Percentiles rank a stretch among this genome's conserved stretches.
Conservation (phyloP, 1,140 invertebrate species). For the Mercenaria mercenaria region DNA sequence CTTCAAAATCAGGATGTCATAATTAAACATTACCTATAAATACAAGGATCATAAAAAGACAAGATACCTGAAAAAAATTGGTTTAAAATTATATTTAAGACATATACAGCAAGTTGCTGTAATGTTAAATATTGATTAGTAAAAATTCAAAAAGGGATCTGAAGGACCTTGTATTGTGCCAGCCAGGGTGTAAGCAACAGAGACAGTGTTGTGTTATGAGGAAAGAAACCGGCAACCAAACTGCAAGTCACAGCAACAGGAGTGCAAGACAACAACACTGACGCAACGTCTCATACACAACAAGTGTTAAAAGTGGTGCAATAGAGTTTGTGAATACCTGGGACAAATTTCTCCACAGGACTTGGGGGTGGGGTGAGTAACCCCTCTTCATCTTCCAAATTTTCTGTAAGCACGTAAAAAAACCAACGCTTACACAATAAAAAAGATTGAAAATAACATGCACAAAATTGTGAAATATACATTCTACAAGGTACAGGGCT, state of each 20-base stretch:
- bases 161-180: neutral
- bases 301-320: constrained; percentile 23
- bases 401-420: constrained; percentile 61
- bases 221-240: neutral
- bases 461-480: constrained; percentile 19
- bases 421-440: constrained; percentile 28
- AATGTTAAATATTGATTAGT: too few relatives aligned
- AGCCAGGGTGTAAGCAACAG: neutral
- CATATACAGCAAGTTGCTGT: too few relatives aligned
- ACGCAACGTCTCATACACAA: neutral
- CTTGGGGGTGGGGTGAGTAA: constrained; percentile 80
- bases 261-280: neutral
- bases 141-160: too few relatives aligned
- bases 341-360: constrained; percentile 75
- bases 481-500: neutral
- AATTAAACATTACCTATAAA: too few relatives aligned
- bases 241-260: neutral
- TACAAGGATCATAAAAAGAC: too few relatives aligned
- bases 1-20: neutral
- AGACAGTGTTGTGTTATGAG: neutral
- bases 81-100: too few relatives aligned
- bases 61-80: too few relatives aligned
- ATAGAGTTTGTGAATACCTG: constrained; percentile 72
- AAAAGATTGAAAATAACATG: constrained; percentile 22
- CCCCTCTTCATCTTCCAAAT: constrained; percentile 77